These are phyloP conservation scores for Setophaga petechia DNA, from an alignment of 2,113 vertebrate genomes.

Conservation along the genomic window DNA sequence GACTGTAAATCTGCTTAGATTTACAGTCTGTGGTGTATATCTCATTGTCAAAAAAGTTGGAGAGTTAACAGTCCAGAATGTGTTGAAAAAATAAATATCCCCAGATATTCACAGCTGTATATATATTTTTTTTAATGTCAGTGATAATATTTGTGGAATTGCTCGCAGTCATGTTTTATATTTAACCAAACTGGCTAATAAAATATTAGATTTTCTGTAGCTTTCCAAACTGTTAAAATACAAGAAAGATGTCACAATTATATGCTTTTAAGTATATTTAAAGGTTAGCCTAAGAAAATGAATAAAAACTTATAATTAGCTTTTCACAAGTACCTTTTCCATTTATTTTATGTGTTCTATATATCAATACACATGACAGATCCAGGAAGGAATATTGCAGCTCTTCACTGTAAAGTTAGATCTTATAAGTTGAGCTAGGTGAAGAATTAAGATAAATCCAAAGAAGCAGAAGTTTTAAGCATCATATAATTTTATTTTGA, in stretches of 20 bases:
- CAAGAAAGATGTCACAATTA: not conserved
- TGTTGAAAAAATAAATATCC: not conserved
- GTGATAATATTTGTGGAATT: not conserved
- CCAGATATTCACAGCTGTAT: not conserved
- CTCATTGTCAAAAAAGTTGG: not conserved
- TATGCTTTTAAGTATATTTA: not conserved
- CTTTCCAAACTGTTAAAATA: not conserved
- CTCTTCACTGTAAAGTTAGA: not conserved
- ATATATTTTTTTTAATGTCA: not conserved
- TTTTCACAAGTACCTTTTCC: not conserved
- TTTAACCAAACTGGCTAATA: not conserved
- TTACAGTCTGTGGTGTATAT: not conserved
- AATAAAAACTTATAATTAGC: not conserved
- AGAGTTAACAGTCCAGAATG: not conserved
- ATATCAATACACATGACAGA: not conserved
- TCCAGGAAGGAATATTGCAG: not conserved
- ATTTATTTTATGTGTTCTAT: not conserved
- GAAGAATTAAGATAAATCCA: not conserved
- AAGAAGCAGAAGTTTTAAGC: not conserved
- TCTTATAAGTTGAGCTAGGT: not conserved
- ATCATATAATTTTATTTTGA: not conserved
- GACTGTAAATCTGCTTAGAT: too few species aligned
- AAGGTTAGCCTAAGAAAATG: not conserved
- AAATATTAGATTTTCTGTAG: not conserved
- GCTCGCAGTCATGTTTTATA: not conserved